A percentile compares a stretch with the other conserved stretches of the same genome.
These are phyloP conservation scores for Carpatolechia fugitivella DNA, from an alignment of 2,888 invertebrate genomes.

Conservation along the genomic window DNA sequence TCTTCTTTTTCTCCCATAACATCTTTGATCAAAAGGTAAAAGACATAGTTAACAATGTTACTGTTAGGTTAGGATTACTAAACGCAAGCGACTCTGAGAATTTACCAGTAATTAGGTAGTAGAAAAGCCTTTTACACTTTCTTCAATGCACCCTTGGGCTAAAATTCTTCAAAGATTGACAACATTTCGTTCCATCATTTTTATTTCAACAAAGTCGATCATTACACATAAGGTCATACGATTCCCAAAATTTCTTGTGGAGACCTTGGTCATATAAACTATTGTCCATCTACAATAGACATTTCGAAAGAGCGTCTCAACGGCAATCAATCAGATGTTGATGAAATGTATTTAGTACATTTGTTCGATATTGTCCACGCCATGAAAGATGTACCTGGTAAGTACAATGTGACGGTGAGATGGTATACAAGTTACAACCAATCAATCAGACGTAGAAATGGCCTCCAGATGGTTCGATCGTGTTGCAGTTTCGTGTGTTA, in stretches of 20 bases:
- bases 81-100: no score
- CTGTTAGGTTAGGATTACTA: no score
- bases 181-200: background rate
- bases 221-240: background rate
- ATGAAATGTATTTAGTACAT: background rate
- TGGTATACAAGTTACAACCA: background rate
- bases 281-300: background rate
- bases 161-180: no score
- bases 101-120: no score
- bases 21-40: no score
- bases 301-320: background rate
- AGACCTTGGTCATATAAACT: constrained; percentile 8
- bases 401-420: background rate
- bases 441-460: background rate
- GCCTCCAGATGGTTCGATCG: background rate
- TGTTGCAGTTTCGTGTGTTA: constrained; percentile 14
- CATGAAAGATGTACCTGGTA: background rate
- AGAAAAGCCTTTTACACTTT: no score
- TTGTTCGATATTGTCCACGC: background rate
- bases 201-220: background rate
- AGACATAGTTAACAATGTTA: no score
- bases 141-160: no score
- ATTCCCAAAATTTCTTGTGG: background rate
- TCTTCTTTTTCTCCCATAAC: no score
- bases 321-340: constrained; percentile 1